Evolutionary conservation across 2,797 vertebrate species (phyloP), one percentile per base, ranked within the genome.

Genomic region (Leptodactylus fallax): DNA sequence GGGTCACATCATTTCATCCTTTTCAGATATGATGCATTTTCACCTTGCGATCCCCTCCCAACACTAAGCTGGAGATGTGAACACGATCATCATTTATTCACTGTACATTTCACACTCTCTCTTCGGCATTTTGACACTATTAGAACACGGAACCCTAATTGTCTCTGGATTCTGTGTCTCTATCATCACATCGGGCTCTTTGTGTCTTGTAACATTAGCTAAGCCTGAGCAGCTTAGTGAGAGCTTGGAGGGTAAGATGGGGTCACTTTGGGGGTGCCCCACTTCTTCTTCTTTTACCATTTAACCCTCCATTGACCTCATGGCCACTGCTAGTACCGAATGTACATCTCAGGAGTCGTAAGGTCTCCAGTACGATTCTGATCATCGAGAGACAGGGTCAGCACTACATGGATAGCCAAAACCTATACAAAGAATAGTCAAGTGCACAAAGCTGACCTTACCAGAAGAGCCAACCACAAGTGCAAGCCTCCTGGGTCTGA

Each of bases 1-100:
- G 49, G 47, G 1, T 53, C 47, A 53, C 49, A 14, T 76, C 72
- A 51, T n/a, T 36, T 91, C 93, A 91, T 91, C 93, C 93, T 92
- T 95, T 95, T 94, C 94, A 94, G 90, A 90, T 85, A 87, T 87
- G 91, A 87, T 92, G 90, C 88, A 85, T 85, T 90, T 90, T 92
- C 90, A 87, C 84, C 71, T 78, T 45, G 71, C 11, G 51, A 74
- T 78, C 12, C 69, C 69, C 79, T 67, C 53, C 65, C n/a, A 91
- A 92, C 90, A 88, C 85, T 87, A 90, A 82, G 93, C 65, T 10
- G 67, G 45, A 85, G 79, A 82, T 86, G 84, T 45, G 27, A 67
- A 76, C 23, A 83, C 25, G 83, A 27, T 81, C 87, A 85, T 88
- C 58, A 56, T 82, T 85, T 63, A 81, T 85, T 85, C 71, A 81